Percentiles rank a stretch among this genome's conserved stretches.
Evolutionary conservation across 2,113 vertebrate genomes (phyloP).

Genomic region (Coptodon rendalli): DNA sequence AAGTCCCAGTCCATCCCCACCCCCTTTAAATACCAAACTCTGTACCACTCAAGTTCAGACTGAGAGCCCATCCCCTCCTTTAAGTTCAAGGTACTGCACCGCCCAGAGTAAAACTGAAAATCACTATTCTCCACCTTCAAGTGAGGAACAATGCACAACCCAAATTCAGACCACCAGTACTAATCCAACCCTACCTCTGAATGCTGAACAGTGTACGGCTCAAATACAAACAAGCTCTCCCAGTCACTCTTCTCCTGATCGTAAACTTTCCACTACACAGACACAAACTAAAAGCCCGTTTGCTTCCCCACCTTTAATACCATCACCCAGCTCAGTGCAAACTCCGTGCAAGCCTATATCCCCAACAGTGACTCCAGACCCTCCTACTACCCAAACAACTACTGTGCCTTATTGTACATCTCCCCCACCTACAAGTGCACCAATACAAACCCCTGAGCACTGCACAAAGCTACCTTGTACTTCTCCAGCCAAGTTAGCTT

Average conservation of each 20-base stretch:
- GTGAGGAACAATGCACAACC: slow-evolving; percentile 27
- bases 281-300: slow-evolving; percentile 23
- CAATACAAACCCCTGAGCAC: slow-evolving; percentile 24
- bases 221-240: slow-evolving; percentile 34
- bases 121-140: slow-evolving; percentile 4
- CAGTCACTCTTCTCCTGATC: background rate
- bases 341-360: slow-evolving; percentile 7
- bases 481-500: slow-evolving; percentile 27
- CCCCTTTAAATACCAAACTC: slow-evolving; percentile 27
- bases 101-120: slow-evolving; percentile 47
- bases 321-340: slow-evolving; percentile 4
- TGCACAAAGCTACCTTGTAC: slow-evolving; percentile 9
- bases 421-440: slow-evolving; percentile 26
- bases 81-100: slow-evolving; percentile 39
- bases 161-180: background rate
- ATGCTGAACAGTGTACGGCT: slow-evolving; percentile 12
- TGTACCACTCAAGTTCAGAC: slow-evolving; percentile 56
- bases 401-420: slow-evolving; percentile 65
- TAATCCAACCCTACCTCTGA: slow-evolving; percentile 10
- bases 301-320: slow-evolving; percentile 11
- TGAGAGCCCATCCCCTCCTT: slow-evolving; percentile 4
- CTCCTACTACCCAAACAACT: slow-evolving; percentile 38
- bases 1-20: slow-evolving; percentile 9
- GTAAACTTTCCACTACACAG: slow-evolving; percentile 27
- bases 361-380: slow-evolving; percentile 14